Evolutionary conservation across 1,140 invertebrate genomes (phyloP), one percentile per base, ranked within the genome.

Genomic region (Belonocnema kinseyi): DNA sequence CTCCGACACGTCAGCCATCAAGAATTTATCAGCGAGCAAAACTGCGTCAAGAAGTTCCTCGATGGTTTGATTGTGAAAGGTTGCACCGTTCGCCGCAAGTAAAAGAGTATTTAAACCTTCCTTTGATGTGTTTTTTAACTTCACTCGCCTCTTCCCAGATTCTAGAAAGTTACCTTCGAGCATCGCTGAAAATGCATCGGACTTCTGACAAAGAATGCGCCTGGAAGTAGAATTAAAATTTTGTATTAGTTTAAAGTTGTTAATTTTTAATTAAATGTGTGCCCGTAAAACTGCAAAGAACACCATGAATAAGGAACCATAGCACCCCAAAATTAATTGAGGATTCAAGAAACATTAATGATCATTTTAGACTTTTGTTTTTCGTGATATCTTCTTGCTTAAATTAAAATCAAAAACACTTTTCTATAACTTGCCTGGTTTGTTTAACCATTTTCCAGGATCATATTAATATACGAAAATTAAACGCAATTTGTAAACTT

Each of bases 131-230:
- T 94, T 92, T 81, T 90, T 91, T 2, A 95, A 77, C 14, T 89
- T 87, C 0, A 95, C 92, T 74, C 88, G 88, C 54, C 91, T 91
- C 83, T 95, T 92, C 12, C 89, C 88, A 0, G 94, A 94, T 85
- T 95, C 95, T 50, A 92, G 93, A 83, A 95, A 95, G 26, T 91
- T 89, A 2, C 94, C 94, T 77, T 93, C 92, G 1, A 95, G 88
- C 93, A 95, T 93, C 0, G 93, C 93, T 16, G 91, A 92, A 79
- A 95, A 95, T 51, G 92, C 93, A 74, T 94, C 94, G 0, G 94
- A 95, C 78, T 93, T 92, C 77, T 93, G 90, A 77, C 93, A 94
- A 7, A 95, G 83, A 50, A 92, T 92, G n/a, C 92, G 84, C 73
- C 93, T 66, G 61, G 6, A 61, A 61, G 0, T 5, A 61, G 40